Conservation (phyloP, 2,888 invertebrate genomes). For the Ariolimax columbianus region DNA sequence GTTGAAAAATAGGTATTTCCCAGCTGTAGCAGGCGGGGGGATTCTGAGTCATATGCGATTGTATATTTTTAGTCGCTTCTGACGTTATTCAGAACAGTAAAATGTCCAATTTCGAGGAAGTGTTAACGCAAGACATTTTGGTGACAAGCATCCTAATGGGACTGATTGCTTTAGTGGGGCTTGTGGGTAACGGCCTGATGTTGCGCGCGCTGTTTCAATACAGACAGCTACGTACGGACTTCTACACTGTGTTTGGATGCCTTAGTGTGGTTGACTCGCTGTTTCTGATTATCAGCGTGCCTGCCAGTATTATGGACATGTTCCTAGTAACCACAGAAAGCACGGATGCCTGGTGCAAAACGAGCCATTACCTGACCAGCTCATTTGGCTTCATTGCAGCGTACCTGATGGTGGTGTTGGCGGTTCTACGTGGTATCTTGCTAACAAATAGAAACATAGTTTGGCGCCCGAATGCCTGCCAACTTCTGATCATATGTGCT, state of each 20-base stretch:
- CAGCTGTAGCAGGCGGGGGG: background rate
- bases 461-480: slow-evolving; percentile 5
- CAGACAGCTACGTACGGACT: slow-evolving; percentile 61
- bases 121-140: slow-evolving; percentile 55
- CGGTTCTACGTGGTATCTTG: slow-evolving; percentile 67
- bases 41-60: background rate
- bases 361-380: slow-evolving; percentile 55
- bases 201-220: slow-evolving; percentile 64
- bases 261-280: slow-evolving; percentile 66
- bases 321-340: slow-evolving; percentile 57
- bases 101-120: slow-evolving; percentile 16
- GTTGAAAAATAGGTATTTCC: background rate
- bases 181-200: slow-evolving; percentile 68
- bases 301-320: slow-evolving; percentile 63
- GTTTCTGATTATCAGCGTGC: slow-evolving; percentile 63
- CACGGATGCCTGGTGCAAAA: slow-evolving; percentile 64
- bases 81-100: background rate
- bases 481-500: slow-evolving; percentile 57
- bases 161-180: slow-evolving; percentile 66
- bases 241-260: slow-evolving; percentile 68
- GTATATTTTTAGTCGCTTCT: background rate
- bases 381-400: slow-evolving; percentile 53
- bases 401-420: slow-evolving; percentile 68
- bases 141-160: slow-evolving; percentile 66
- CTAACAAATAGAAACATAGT: slow-evolving; percentile 50